Evolutionary conservation across 2,113 vertebrate genomes (phyloP).

Genomic region (Pogona vitticeps): DNA sequence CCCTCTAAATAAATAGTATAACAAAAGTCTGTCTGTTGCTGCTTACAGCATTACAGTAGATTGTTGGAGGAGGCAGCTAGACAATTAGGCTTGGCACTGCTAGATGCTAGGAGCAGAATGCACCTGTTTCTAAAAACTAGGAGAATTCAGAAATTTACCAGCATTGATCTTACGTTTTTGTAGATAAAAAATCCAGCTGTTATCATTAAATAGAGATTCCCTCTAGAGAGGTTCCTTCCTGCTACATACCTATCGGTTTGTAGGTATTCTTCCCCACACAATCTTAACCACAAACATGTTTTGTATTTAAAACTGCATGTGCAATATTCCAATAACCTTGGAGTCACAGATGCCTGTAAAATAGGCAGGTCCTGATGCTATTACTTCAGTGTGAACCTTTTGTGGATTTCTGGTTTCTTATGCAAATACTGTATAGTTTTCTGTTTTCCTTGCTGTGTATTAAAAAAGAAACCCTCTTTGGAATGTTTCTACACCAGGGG

Average conservation of each 20-base stretch:
- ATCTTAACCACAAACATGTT: too few species aligned
- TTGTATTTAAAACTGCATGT: neutral
- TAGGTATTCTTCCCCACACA: too few species aligned
- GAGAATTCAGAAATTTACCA: neutral
- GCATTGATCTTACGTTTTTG: neutral
- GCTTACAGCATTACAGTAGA: neutral
- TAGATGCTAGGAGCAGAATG: neutral
- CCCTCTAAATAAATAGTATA: too few species aligned
- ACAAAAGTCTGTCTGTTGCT: neutral
- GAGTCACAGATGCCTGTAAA: neutral
- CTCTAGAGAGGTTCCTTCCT: neutral
- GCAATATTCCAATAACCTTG: neutral
- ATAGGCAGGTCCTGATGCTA: neutral
- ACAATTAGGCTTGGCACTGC: neutral
- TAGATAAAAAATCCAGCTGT: neutral
- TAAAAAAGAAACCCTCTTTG: too few species aligned
- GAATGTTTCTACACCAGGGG: too few species aligned
- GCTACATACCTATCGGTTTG: too few species aligned
- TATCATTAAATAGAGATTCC: neutral
- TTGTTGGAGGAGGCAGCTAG: neutral
- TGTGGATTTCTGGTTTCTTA: neutral
- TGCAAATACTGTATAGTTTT: too few species aligned
- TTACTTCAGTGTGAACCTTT: neutral
- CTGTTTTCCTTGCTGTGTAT: too few species aligned
- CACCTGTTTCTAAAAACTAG: neutral